Evolutionary conservation across 2,888 invertebrate genomes (phyloP).

Genomic region (Drosophila histrio): DNA sequence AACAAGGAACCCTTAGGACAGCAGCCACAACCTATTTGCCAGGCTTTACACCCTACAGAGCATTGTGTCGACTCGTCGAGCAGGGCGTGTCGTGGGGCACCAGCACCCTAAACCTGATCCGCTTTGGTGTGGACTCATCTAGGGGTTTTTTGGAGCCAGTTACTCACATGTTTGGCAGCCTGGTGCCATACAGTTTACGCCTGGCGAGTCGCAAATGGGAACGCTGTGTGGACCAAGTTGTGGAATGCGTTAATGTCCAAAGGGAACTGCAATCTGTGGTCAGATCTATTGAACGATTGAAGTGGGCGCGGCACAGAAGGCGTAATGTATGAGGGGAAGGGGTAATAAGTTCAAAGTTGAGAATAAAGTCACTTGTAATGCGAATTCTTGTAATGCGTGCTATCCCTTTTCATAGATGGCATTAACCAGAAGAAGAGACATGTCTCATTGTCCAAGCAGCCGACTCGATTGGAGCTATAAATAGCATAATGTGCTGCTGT

Average conservation of each 20-base stretch:
- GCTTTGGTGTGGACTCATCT: conserved; percentile 15
- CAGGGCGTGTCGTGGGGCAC: conserved; percentile 9
- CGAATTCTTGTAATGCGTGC: conserved; percentile 8
- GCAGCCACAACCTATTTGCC: conserved; percentile 18
- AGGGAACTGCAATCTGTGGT: conserved; percentile 38
- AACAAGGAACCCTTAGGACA: conserved; percentile 30
- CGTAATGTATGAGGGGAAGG: background rate
- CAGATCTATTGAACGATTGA: conserved; percentile 35
- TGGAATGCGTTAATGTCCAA: conserved; percentile 43
- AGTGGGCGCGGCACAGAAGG: conserved; percentile 3
- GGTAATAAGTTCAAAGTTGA: conserved; percentile 48
- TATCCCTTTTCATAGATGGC: background rate
- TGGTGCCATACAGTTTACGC: conserved; percentile 40
- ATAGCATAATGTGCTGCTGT: conserved; percentile 6
- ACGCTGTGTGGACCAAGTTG: conserved; percentile 38
- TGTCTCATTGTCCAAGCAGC: background rate
- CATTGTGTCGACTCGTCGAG: conserved; percentile 43
- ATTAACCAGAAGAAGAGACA: background rate
- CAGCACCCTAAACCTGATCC: conserved; percentile 8
- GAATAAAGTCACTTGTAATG: conserved; percentile 26
- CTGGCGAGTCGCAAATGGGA: conserved; percentile 44
- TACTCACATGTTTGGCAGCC: conserved; percentile 46
- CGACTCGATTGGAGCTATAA: conserved; percentile 11
- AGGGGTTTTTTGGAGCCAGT: conserved; percentile 30
- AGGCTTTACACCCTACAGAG: conserved; percentile 16